These are phyloP conservation scores for Drosophila seguyi DNA, from an alignment of 1,140 invertebrate species.

Conservation along the genomic window DNA sequence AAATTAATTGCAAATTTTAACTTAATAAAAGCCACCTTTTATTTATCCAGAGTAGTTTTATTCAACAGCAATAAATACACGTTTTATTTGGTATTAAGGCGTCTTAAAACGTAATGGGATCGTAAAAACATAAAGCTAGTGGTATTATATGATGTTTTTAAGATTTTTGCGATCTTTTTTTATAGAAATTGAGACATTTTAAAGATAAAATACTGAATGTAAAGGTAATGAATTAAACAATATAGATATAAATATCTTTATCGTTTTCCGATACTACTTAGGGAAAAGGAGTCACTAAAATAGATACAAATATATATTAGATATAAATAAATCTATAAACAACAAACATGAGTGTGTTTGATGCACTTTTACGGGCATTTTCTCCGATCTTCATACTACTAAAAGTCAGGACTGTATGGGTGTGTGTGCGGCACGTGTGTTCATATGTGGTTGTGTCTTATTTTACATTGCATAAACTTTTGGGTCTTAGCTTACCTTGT, in stretches of 20 bases:
- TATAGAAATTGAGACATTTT: neutral
- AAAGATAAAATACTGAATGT: neutral
- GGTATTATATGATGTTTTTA: neutral
- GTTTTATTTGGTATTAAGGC: too few relatives aligned
- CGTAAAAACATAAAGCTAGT: too few relatives aligned
- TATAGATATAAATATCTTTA: neutral
- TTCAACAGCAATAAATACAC: too few relatives aligned
- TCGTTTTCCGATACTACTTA: neutral
- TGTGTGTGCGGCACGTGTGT: constrained; percentile 4
- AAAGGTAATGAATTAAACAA: neutral
- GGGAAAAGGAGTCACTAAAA: neutral
- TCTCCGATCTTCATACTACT: constrained; percentile 8
- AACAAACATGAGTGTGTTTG: neutral
- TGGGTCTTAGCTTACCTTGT: constrained; percentile 74
- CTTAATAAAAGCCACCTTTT: too few relatives aligned
- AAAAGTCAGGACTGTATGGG: constrained; percentile 18
- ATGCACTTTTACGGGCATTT: neutral
- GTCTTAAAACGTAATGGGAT: too few relatives aligned
- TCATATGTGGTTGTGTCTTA: constrained; percentile 1
- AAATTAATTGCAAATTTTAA: too few relatives aligned
- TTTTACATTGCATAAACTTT: constrained; percentile 49
- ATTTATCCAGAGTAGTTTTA: too few relatives aligned
- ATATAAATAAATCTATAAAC: too few relatives aligned
- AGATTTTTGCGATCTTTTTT: neutral
- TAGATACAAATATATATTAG: neutral